Percentiles rank a stretch among this genome's conserved stretches.
These are phyloP conservation scores for Pilophorus perplexus DNA, from an alignment of 2,888 invertebrate species.

Conservation along the genomic window DNA sequence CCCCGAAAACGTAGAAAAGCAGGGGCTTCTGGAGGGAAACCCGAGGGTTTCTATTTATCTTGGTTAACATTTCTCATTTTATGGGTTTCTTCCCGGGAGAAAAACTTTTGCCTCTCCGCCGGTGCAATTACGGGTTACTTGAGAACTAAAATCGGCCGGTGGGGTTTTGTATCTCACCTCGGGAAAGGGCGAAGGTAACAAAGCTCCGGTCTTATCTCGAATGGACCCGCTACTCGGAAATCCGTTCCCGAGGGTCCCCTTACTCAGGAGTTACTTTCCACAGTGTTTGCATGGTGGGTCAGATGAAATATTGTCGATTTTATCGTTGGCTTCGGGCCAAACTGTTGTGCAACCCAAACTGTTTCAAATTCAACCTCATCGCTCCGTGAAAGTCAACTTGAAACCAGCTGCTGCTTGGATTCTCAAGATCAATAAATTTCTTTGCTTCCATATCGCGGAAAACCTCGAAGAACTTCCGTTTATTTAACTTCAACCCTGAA, in stretches of 20 bases:
- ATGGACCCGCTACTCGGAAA: conserved; percentile 14
- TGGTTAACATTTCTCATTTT: conserved; percentile 12
- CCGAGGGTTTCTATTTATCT: conserved; percentile 13
- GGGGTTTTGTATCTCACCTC: too few species aligned
- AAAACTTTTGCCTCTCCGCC: background rate
- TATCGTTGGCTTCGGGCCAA: conserved; percentile 13
- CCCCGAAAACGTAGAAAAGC: too few species aligned
- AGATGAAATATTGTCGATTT: conserved; percentile 22
- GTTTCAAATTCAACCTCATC: conserved; percentile 3
- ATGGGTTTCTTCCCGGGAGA: conserved; percentile 10
- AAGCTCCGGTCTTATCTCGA: conserved; percentile 1
- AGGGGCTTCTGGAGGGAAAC: background rate
- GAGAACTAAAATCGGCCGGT: too few species aligned
- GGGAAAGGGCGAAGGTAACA: conserved; percentile 3
- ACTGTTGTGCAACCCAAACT: background rate
- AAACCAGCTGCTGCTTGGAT: too few species aligned
- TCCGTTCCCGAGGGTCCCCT: conserved; percentile 11
- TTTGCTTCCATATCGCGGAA: too few species aligned
- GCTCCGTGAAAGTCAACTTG: too few species aligned
- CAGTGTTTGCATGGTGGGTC: too few species aligned
- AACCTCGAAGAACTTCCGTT: background rate
- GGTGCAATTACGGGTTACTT: background rate
- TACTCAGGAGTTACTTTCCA: too few species aligned
- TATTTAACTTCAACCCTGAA: background rate
- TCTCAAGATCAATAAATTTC: too few species aligned